Evolutionary conservation across 2,797 vertebrate genomes (phyloP).

Genomic region (Sphenopsis melanotis): DNA sequence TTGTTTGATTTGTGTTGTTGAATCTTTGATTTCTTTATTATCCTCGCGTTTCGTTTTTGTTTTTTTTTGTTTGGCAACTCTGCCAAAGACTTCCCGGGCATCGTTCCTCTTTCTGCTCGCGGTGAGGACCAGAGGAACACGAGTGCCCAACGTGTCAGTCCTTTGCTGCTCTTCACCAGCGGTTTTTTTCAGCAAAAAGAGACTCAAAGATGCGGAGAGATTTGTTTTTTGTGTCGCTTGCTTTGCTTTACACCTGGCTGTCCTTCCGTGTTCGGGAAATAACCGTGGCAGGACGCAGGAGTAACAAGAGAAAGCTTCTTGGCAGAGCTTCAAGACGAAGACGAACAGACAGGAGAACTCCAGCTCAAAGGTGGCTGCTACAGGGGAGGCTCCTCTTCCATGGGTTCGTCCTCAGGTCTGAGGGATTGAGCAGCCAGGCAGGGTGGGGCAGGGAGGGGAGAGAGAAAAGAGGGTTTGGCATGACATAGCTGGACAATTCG

Average conservation of each 20-base stretch:
- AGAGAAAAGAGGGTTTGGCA: background rate
- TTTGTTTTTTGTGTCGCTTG: background rate
- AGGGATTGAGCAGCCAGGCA: background rate
- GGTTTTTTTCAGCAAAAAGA: slow-evolving; percentile 10
- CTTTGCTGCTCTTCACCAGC: slow-evolving; percentile 52
- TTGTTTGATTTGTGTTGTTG: slow-evolving; percentile 38
- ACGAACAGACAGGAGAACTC: slow-evolving; percentile 74
- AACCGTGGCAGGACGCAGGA: slow-evolving; percentile 67
- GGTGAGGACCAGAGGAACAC: slow-evolving; percentile 33
- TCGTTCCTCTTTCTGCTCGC: slow-evolving; percentile 21
- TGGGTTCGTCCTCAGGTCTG: slow-evolving; percentile 92
- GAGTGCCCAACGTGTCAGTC: slow-evolving; percentile 22
- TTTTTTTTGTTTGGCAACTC: background rate
- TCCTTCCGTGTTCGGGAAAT: slow-evolving; percentile 58
- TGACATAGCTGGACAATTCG: fast-evolving
- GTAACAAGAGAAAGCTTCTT: slow-evolving; percentile 74
- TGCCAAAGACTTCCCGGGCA: slow-evolving; percentile 21
- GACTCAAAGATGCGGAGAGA: slow-evolving; percentile 43
- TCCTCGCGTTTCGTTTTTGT: background rate
- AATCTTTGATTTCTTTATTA: slow-evolving; percentile 50
- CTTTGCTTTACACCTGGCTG: slow-evolving; percentile 64
- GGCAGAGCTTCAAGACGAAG: slow-evolving; percentile 81
- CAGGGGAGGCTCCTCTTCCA: slow-evolving; percentile 95
- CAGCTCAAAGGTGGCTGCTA: slow-evolving; percentile 74
- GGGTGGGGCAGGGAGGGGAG: background rate